These are phyloP conservation scores for Rhagonycha lutea DNA, from an alignment of 2,888 invertebrate species.

Conservation along the genomic window DNA sequence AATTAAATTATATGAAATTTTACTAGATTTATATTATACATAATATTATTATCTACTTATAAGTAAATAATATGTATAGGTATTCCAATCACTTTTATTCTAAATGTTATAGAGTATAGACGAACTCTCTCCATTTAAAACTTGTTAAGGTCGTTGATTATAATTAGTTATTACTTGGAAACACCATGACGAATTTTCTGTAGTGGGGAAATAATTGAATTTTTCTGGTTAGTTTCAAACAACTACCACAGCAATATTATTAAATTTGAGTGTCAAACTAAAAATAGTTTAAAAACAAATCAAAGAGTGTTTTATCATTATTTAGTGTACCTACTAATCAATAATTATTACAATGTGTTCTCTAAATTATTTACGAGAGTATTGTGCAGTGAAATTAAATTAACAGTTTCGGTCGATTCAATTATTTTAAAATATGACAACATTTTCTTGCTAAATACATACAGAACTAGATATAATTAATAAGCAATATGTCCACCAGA, in stretches of 20 bases:
- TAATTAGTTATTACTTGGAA: background rate
- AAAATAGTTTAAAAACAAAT: too few relatives aligned
- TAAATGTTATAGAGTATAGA: background rate
- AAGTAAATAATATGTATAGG: too few relatives aligned
- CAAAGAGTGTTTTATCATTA: background rate
- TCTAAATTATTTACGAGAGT: background rate
- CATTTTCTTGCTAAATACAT: background rate
- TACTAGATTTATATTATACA: too few relatives aligned
- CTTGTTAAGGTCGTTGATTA: background rate
- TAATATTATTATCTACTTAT: too few relatives aligned
- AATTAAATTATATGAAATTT: too few relatives aligned
- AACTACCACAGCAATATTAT: background rate
- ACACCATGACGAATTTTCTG: background rate
- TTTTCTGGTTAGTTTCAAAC: background rate
- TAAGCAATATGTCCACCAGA: background rate
- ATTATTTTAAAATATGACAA: background rate
- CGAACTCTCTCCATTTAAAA: background rate
- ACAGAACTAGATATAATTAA: background rate
- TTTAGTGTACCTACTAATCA: background rate
- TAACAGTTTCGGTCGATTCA: background rate
- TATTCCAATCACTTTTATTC: too few relatives aligned
- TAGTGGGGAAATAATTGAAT: background rate
- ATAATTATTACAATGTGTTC: background rate
- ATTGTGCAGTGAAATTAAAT: background rate
- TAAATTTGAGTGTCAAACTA: background rate